Evolutionary conservation across 2,888 invertebrate genomes (phyloP).

Genomic region (Nowickia ferox): DNA sequence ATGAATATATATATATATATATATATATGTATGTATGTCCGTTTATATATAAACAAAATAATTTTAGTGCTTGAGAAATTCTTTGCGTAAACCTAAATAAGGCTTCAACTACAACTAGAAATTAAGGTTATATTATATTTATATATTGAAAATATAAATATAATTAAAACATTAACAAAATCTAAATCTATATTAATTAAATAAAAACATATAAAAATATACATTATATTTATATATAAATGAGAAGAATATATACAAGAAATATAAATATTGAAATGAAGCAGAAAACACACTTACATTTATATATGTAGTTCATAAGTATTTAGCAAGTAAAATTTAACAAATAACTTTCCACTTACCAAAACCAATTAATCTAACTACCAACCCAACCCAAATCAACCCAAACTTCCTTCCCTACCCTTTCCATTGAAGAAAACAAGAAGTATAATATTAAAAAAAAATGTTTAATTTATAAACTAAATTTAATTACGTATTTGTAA

Average conservation of each 20-base stretch:
- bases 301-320: slow-evolving; percentile 48
- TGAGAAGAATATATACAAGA: not conserved
- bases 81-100: slow-evolving; percentile 56
- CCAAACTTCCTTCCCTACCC: not conserved
- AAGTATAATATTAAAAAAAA: not conserved
- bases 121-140: slow-evolving; percentile 22
- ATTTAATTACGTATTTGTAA: slow-evolving; percentile 45
- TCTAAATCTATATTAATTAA: slow-evolving; percentile 36
- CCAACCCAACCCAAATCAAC: not conserved
- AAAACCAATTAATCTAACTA: slow-evolving; percentile 41
- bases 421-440: slow-evolving; percentile 9
- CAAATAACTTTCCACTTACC: slow-evolving; percentile 22
- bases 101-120: slow-evolving; percentile 53
- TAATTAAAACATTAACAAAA: slow-evolving; percentile 40
- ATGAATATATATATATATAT: no score
- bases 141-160: not conserved
- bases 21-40: no score
- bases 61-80: slow-evolving; percentile 37
- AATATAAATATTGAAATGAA: slow-evolving; percentile 24
- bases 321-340: slow-evolving; percentile 31
- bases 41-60: not conserved
- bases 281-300: slow-evolving; percentile 38
- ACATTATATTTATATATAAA: slow-evolving; percentile 54
- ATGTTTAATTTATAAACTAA: slow-evolving; percentile 28
- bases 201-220: slow-evolving; percentile 40